Percentiles rank a stretch among this genome's conserved stretches.
These are phyloP conservation scores for Chaetodon trifasciatus DNA, from an alignment of 2,797 vertebrate species.

Conservation along the genomic window DNA sequence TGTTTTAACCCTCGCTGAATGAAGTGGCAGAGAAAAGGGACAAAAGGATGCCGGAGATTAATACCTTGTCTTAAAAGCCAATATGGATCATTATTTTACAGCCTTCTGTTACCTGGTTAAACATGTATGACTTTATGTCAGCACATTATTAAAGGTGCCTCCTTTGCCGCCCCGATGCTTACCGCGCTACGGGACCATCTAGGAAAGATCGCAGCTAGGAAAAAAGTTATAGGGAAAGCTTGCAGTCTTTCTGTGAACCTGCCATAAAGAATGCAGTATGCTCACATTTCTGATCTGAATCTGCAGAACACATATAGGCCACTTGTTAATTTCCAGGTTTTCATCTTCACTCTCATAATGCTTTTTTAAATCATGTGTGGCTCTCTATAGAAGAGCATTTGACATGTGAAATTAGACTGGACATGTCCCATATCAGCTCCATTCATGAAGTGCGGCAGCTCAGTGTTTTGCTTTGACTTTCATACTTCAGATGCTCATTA, in stretches of 20 bases:
- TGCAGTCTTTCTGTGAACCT: slow-evolving; percentile 42
- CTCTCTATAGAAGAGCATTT: slow-evolving; percentile 11
- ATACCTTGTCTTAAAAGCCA: slow-evolving; percentile 80
- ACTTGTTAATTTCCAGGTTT: slow-evolving; percentile 22
- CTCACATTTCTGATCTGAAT: slow-evolving; percentile 50
- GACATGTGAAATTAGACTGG: slow-evolving; percentile 16
- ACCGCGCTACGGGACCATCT: slow-evolving; percentile 64
- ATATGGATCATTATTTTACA: slow-evolving; percentile 82
- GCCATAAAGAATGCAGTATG: slow-evolving; percentile 55
- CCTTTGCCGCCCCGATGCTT: slow-evolving; percentile 58
- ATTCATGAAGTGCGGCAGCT: slow-evolving; percentile 14
- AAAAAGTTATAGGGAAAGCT: slow-evolving; percentile 53
- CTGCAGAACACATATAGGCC: slow-evolving; percentile 42
- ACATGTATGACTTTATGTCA: slow-evolving; percentile 84
- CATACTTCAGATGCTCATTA: slow-evolving; percentile 67
- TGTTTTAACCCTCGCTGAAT: slow-evolving; percentile 76
- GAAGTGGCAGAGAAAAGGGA: slow-evolving; percentile 61
- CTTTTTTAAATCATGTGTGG: slow-evolving; percentile 10
- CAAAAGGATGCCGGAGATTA: slow-evolving; percentile 76
- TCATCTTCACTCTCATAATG: not conserved
- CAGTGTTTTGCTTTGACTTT: slow-evolving; percentile 49
- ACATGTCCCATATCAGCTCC: slow-evolving; percentile 22
- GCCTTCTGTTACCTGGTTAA: slow-evolving; percentile 79
- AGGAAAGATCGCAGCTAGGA: slow-evolving; percentile 44
- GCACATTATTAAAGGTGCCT: slow-evolving; percentile 80